These are phyloP conservation scores for Bimastos eiseni DNA, from an alignment of 2,888 invertebrate genomes.

Conservation along the genomic window DNA sequence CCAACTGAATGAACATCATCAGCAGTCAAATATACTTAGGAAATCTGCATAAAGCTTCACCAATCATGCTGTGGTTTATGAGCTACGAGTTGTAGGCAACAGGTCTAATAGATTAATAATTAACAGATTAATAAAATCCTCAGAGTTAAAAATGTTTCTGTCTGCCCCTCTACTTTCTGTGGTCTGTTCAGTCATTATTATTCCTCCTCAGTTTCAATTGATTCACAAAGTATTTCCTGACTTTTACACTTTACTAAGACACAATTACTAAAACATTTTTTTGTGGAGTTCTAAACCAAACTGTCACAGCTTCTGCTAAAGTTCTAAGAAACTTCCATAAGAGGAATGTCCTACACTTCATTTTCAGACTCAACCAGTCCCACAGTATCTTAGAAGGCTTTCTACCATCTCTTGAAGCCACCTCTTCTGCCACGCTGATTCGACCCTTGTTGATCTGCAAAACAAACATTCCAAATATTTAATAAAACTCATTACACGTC, in stretches of 20 bases:
- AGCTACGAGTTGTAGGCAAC: not conserved
- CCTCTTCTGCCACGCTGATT: constrained; percentile 18
- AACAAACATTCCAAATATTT: not conserved
- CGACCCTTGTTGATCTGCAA: constrained; percentile 16
- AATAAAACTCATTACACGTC: not conserved
- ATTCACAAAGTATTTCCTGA: not conserved
- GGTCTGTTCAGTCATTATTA: not conserved
- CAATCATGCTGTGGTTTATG: not conserved
- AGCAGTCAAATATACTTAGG: not conserved
- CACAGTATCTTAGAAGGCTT: not conserved
- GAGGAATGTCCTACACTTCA: not conserved
- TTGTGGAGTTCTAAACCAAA: constrained; percentile 8
- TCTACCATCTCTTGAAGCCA: constrained; percentile 18
- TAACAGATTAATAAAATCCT: not conserved
- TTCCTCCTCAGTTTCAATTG: not conserved
- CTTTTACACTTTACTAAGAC: not conserved
- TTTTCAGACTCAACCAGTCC: not conserved
- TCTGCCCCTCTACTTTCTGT: not conserved
- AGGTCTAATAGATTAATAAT: not conserved
- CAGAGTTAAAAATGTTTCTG: not conserved
- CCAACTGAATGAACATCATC: no score
- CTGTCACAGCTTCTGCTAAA: not conserved
- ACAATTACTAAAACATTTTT: not conserved
- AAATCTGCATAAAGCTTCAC: not conserved
- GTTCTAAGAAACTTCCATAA: constrained; percentile 1